phyloP scores from a whole-genome alignment of 1,140 invertebrate genomes.

The Triops longicaudatus region DNA sequence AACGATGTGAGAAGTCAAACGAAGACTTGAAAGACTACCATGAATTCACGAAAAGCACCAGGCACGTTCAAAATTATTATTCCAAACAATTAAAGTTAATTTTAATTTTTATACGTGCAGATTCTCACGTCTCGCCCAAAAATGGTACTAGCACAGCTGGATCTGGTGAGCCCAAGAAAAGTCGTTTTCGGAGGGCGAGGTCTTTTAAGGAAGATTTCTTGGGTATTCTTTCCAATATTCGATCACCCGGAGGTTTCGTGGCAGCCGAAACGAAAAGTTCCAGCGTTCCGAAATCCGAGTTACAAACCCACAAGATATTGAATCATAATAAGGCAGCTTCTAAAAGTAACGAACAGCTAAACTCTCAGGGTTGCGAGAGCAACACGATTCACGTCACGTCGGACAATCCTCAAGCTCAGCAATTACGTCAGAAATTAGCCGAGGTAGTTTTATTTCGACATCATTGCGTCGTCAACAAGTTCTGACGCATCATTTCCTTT shows the following conservation, averaged over 20 bases:
- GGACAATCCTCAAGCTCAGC: not conserved
- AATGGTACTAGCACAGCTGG: not conserved
- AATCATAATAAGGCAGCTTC: conserved; percentile 25
- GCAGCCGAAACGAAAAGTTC: conserved; percentile 14
- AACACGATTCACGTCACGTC: not conserved
- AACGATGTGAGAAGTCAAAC: not conserved
- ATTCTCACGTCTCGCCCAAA: not conserved
- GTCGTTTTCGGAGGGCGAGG: conserved; percentile 65
- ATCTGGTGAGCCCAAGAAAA: conserved; percentile 18
- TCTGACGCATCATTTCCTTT: too few species aligned
- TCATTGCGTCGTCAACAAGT: too few species aligned
- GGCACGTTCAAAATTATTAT: not conserved
- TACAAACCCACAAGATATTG: conserved; percentile 21
- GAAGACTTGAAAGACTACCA: not conserved
- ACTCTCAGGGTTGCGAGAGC: conserved; percentile 16
- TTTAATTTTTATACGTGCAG: not conserved
- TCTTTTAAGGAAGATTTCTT: conserved; percentile 86
- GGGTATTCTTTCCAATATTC: conserved; percentile 77
- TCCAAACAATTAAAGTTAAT: not conserved
- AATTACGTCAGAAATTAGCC: conserved; percentile 7
- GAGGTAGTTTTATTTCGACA: not conserved
- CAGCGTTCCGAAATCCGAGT: conserved; percentile 8
- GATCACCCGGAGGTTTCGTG: conserved; percentile 47
- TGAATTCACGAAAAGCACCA: not conserved
- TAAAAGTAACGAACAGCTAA: conserved; percentile 13